These are phyloP conservation scores for Drosophila setosimentum DNA, from an alignment of 2,888 invertebrate species.

Conservation along the genomic window DNA sequence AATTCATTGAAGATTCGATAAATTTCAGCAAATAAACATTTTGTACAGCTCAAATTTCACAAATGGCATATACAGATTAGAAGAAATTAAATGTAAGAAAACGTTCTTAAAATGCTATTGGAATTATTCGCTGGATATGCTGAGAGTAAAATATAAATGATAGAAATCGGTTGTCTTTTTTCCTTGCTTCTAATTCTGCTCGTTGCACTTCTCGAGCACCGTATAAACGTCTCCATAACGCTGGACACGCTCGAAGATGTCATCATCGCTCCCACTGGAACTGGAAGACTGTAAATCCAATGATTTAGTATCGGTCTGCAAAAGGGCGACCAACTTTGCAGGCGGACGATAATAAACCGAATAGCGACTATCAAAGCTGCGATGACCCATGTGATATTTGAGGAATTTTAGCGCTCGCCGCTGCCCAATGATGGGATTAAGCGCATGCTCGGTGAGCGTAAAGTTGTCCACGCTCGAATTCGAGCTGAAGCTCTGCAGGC, in stretches of 20 bases:
- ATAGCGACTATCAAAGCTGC: conserved; percentile 73
- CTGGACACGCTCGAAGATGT: conserved; percentile 57
- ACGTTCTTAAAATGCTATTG: background rate
- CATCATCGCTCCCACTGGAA: conserved; percentile 69
- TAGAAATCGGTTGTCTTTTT: background rate
- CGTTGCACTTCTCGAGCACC: conserved; percentile 31
- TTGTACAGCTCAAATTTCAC: background rate
- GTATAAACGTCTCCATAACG: conserved; percentile 70
- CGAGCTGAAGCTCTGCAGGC: conserved; percentile 15
- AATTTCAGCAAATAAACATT: background rate
- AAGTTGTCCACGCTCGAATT: conserved; percentile 42
- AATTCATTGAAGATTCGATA: background rate
- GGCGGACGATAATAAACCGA: conserved; percentile 79
- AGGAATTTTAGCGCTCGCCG: conserved; percentile 71
- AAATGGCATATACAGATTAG: background rate
- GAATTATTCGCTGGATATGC: background rate
- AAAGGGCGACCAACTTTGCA: conserved; percentile 31
- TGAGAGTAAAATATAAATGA: background rate
- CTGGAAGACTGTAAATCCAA: conserved; percentile 29
- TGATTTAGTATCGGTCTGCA: conserved; percentile 19
- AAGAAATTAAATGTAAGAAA: background rate
- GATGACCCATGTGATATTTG: conserved; percentile 71
- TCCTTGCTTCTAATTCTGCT: conserved; percentile 22
- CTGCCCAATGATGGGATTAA: conserved; percentile 71
- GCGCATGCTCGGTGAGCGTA: conserved; percentile 72